phyloP scores from a whole-genome alignment of 2,113 vertebrate genomes.

The Polypterus bichir region DNA sequence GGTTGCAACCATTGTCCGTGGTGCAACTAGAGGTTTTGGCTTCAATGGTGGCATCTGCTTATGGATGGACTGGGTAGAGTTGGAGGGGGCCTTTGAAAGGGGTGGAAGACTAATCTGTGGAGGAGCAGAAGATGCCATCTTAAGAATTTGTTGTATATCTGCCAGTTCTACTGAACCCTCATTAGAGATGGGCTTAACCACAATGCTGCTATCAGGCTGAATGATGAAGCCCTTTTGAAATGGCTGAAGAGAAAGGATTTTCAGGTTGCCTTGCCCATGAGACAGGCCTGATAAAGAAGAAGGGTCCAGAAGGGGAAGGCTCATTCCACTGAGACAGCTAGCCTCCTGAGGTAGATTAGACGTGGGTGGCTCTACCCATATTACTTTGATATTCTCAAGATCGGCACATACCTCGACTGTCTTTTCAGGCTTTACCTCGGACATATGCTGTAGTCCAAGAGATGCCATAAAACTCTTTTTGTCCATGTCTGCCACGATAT shows the following conservation, averaged over 20 bases:
- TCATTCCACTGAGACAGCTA: constrained; percentile 46
- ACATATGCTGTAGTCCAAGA: constrained; percentile 73
- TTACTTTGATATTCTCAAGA: constrained; percentile 68
- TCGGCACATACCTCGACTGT: constrained; percentile 56
- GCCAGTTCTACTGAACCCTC: constrained; percentile 74
- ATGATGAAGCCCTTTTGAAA: constrained; percentile 82
- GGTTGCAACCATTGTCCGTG: constrained; percentile 68
- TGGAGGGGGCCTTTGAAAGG: constrained; percentile 67
- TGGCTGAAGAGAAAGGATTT: constrained; percentile 75
- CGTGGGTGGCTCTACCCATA: constrained; percentile 67
- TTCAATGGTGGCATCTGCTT: constrained; percentile 83
- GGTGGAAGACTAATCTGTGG: constrained; percentile 75
- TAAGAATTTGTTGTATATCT: constrained; percentile 92
- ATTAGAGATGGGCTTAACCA: constrained; percentile 57
- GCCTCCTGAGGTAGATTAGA: constrained; percentile 83
- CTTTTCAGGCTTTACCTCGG: constrained; percentile 53
- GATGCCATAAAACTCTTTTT: constrained; percentile 70
- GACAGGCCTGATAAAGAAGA: constrained; percentile 67
- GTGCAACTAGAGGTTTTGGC: constrained; percentile 79
- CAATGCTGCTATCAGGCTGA: constrained; percentile 71
- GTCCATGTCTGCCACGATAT: constrained; percentile 6
- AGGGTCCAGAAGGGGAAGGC: constrained; percentile 64
- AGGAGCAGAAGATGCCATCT: constrained; percentile 70
- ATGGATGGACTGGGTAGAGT: constrained; percentile 52
- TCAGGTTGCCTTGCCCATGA: constrained; percentile 58